Conservation (phyloP, 1,140 invertebrate genomes). For the Melipona quadrifasciata region DNA sequence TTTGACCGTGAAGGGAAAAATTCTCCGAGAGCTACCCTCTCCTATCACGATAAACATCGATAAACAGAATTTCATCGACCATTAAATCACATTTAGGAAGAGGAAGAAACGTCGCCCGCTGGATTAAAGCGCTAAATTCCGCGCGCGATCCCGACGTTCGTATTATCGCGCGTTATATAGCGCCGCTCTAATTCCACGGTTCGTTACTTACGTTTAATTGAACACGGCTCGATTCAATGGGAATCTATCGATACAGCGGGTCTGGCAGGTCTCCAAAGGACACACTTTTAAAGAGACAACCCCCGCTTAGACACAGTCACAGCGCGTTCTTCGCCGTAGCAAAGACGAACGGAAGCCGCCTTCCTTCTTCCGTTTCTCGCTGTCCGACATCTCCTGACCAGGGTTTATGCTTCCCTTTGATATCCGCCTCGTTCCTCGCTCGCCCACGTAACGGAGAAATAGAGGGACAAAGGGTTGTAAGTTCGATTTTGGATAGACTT, state of each 20-base stretch:
- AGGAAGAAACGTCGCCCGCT: background rate
- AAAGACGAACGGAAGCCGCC: constrained; percentile 30
- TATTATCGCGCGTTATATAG: constrained; percentile 2
- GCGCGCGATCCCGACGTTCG: constrained; percentile 8
- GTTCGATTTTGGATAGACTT: background rate
- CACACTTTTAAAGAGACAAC: constrained; percentile 14
- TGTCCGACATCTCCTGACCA: background rate
- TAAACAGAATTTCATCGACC: constrained; percentile 48
- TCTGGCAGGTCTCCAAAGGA: constrained; percentile 28
- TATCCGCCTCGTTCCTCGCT: constrained; percentile 1
- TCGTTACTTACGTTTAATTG: constrained; percentile 56
- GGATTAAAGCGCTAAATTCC: constrained; percentile 48
- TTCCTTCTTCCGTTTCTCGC: constrained; percentile 5
- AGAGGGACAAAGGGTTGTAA: background rate
- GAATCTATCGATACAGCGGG: constrained; percentile 36
- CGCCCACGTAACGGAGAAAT: background rate
- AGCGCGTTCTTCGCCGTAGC: background rate
- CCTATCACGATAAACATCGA: constrained; percentile 27
- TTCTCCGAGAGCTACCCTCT: no score
- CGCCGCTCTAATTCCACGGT: constrained; percentile 44
- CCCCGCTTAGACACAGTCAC: no score
- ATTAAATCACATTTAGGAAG: constrained; percentile 37
- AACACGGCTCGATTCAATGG: constrained; percentile 33
- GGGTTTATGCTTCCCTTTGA: constrained; percentile 8
- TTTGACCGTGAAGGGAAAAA: constrained; percentile 15